A percentile compares a stretch with the other conserved stretches of the same genome.
These are phyloP conservation scores for Aspiorhynchus laticeps DNA, from an alignment of 2,113 vertebrate species.

Conservation along the genomic window DNA sequence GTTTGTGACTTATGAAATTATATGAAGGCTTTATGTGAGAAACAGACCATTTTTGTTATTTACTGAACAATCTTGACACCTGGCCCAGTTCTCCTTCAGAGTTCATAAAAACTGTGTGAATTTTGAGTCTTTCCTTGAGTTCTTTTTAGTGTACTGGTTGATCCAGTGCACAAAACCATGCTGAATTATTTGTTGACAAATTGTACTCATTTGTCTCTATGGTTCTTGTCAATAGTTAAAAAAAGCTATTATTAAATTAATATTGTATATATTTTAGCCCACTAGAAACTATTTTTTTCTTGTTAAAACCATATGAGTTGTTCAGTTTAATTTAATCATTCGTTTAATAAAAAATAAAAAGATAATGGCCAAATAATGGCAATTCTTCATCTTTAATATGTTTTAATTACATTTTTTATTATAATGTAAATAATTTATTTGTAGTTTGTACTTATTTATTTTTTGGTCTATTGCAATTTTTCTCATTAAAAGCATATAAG, in stretches of 20 bases:
- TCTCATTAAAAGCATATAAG: no score
- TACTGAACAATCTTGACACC: not conserved
- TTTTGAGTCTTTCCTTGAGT: not conserved
- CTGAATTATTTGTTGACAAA: not conserved
- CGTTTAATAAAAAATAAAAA: no score
- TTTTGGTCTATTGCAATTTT: no score
- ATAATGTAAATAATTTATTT: no score
- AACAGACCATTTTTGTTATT: not conserved
- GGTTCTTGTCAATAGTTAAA: not conserved
- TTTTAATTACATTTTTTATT: no score
- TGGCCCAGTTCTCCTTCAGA: not conserved
- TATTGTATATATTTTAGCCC: not conserved
- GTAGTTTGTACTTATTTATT: no score
- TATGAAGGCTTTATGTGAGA: not conserved
- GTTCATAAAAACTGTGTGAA: not conserved
- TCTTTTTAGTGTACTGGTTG: not conserved
- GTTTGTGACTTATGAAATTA: not conserved
- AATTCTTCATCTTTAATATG: no score
- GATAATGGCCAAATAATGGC: no score
- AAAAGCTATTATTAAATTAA: no score
- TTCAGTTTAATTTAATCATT: not conserved
- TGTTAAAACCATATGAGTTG: not conserved
- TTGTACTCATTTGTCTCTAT: not conserved
- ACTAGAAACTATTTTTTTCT: not conserved
- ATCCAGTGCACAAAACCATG: not conserved